Conservation (phyloP, 2,113 vertebrate species). For the Scalopus aquaticus region DNA sequence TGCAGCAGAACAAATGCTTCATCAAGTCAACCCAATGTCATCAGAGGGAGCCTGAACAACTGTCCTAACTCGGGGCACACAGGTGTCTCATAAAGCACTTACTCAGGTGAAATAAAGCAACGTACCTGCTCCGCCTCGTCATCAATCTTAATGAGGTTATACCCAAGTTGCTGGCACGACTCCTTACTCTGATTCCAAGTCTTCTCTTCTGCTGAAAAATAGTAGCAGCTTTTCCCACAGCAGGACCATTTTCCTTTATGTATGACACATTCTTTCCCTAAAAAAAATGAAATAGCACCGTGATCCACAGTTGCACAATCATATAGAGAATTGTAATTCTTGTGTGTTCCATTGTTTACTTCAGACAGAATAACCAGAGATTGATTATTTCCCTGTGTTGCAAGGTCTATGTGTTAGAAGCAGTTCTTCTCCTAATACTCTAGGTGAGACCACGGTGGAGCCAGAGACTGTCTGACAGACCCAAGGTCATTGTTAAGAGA, state of each 20-base stretch:
- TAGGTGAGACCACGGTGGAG: background rate
- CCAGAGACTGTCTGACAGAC: background rate
- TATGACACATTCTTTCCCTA: background rate
- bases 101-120: background rate
- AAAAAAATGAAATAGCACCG: background rate
- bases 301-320: background rate
- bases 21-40: background rate
- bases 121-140: slow-evolving; percentile 3
- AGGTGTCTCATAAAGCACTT: background rate
- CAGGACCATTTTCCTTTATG: background rate
- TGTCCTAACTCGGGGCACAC: too few relatives aligned
- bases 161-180: background rate
- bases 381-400: background rate
- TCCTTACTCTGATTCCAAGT: background rate
- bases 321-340: too few relatives aligned
- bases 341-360: too few relatives aligned
- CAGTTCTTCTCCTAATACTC: background rate
- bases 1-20: background rate
- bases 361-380: background rate
- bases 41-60: too few relatives aligned
- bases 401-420: background rate
- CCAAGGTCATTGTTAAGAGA: background rate
- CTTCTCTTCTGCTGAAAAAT: slow-evolving; percentile 19
- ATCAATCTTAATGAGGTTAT: background rate
- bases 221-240: background rate